Evolutionary conservation across 2,888 invertebrate genomes (phyloP), one percentile per base, ranked within the genome.

Genomic region (Pristionchus japonicus): DNA sequence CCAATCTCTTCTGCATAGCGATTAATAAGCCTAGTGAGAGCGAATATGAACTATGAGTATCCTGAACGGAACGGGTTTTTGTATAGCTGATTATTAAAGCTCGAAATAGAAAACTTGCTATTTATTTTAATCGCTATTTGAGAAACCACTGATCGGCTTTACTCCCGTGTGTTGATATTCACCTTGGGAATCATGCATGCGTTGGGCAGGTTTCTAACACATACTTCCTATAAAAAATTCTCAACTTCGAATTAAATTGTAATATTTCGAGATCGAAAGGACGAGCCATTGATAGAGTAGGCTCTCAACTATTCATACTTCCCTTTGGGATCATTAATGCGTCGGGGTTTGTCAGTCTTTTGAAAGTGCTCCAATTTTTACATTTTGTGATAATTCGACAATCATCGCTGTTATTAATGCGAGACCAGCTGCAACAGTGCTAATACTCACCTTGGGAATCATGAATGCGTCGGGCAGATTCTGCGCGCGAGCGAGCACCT

Each of bases 391-490:
- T 47, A 13, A 47, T 47, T 47, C 47, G 47, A 47, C 9, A 6
- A 47, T 47, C 47, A 47, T n/a, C n/a, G n/a, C n/a, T n/a, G n/a
- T n/a, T n/a, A n/a, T n/a, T n/a, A n/a, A n/a, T n/a, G n/a, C n/a
- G n/a, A n/a, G 43, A 43, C 43, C 57, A 17, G 57, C 17, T 57
- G 57, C 17, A 57, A 23, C 20, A n/a, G 4, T 57, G 57, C 7
- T 4, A 6, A 23, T 31, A 9, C 70, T 27, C 70, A 34, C 31
- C 89, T 92, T 93, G n/a, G 93, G 92, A n/a, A 93, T 90, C 92
- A 95, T 93, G 86, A 95, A 91, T 0, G 95, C 95, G 34, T 94
- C 91, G 6, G 95, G 95, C 6, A 95, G 92, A 15, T 91, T 91
- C 4, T 91, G 89, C 0, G 95, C 95, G 85, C 91, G 92, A 4